Percentiles rank a stretch among this genome's conserved stretches.
These are phyloP conservation scores for Allochrocebus solatus DNA, from an alignment of 2,797 vertebrate genomes.

Conservation along the genomic window DNA sequence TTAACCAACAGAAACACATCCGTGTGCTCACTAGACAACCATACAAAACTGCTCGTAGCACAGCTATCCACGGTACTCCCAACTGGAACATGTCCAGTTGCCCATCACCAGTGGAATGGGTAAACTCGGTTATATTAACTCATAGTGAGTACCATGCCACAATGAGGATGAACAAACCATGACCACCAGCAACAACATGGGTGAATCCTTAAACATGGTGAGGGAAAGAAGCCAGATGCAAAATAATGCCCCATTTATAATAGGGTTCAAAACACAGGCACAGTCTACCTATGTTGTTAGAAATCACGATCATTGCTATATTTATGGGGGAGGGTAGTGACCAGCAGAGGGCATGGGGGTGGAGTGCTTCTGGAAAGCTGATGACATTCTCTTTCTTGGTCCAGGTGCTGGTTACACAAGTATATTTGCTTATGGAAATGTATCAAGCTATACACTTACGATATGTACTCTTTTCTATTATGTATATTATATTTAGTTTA, in stretches of 20 bases:
- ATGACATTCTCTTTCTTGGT: background rate
- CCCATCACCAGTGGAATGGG: background rate
- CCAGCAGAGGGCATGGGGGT: background rate
- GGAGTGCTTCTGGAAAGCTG: background rate
- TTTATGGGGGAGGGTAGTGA: fast-evolving
- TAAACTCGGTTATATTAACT: background rate
- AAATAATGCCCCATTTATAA: background rate
- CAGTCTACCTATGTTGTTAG: background rate
- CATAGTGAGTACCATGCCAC: fast-evolving
- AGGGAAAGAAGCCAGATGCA: background rate
- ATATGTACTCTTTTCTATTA: background rate
- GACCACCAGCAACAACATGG: too few species aligned
- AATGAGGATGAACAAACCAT: too few species aligned
- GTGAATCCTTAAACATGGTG: fast-evolving
- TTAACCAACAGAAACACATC: background rate
- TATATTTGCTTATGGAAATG: background rate
- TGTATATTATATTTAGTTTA: background rate
- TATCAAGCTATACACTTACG: background rate
- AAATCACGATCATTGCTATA: background rate
- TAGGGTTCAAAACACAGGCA: background rate
- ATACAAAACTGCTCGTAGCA: fast-evolving
- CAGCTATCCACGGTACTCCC: fast-evolving
- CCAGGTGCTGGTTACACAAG: background rate
- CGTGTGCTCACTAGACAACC: background rate
- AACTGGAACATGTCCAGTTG: background rate